Evolutionary conservation across 2,888 invertebrate genomes (phyloP).

Genomic region (Drosophila lutescens): DNA sequence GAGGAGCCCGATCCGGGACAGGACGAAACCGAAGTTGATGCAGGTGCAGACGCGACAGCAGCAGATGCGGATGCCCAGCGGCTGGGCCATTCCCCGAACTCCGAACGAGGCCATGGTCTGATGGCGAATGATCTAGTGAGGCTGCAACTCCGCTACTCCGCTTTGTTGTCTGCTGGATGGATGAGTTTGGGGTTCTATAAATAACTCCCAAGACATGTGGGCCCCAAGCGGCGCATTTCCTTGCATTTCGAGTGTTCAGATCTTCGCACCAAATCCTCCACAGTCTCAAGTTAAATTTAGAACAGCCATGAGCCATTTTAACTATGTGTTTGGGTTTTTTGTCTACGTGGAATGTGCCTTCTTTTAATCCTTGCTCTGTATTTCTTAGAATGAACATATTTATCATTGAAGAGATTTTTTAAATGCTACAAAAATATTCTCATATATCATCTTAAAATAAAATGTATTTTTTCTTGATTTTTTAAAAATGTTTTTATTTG

Average conservation of each 20-base stretch:
- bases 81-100: conserved; percentile 78
- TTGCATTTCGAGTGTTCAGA: background rate
- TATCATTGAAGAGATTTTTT: no score
- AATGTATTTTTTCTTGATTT: no score
- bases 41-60: conserved; percentile 92
- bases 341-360: background rate
- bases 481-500: no score
- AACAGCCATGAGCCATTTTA: background rate
- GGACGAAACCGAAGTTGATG: conserved; percentile 90
- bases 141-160: background rate
- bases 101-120: conserved; percentile 78
- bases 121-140: conserved; percentile 3
- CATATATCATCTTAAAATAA: no score
- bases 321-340: background rate
- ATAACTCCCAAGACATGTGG: conserved; percentile 18
- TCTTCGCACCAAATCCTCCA: background rate
- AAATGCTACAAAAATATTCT: no score
- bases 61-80: conserved; percentile 88
- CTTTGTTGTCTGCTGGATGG: conserved; percentile 1
- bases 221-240: conserved; percentile 6
- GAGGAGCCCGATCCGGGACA: conserved; percentile 89
- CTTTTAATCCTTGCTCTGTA: background rate
- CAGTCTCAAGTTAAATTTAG: background rate
- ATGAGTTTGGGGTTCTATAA: background rate
- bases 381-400: background rate